A percentile compares a stretch with the other conserved stretches of the same genome.
These are phyloP conservation scores for Andinoacara biseriatus DNA, from an alignment of 2,113 vertebrate species.

Conservation along the genomic window DNA sequence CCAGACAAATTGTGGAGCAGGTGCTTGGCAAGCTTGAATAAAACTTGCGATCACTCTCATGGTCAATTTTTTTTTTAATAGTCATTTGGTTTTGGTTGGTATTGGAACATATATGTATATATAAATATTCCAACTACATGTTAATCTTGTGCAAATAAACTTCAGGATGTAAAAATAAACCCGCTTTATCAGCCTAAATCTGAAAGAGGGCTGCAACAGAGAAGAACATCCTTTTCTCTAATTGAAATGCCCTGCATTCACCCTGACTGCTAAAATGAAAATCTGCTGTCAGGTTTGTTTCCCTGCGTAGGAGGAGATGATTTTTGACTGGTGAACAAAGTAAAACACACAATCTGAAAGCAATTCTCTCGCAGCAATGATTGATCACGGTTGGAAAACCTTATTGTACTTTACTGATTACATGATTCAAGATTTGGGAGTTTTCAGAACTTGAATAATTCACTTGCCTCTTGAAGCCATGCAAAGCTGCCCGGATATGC, in stretches of 20 bases:
- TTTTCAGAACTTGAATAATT: neutral
- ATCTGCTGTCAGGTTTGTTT: slow-evolving; percentile 10
- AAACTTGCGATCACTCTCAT: neutral
- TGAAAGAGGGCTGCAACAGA: neutral
- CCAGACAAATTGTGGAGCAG: slow-evolving; percentile 1
- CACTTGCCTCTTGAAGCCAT: neutral
- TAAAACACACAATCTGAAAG: neutral
- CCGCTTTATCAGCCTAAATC: slow-evolving; percentile 12
- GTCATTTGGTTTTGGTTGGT: neutral
- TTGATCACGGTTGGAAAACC: neutral
- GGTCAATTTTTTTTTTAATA: neutral
- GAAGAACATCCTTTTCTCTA: slow-evolving; percentile 1
- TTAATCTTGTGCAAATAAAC: slow-evolving; percentile 34
- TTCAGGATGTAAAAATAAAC: slow-evolving; percentile 20
- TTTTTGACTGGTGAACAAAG: slow-evolving; percentile 2
- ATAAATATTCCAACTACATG: no score
- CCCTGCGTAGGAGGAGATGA: neutral
- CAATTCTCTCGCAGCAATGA: neutral
- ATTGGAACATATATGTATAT: neutral
- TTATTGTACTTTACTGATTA: neutral
- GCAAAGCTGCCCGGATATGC: neutral
- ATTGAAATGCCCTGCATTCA: slow-evolving; percentile 22
- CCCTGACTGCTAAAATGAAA: slow-evolving; percentile 3
- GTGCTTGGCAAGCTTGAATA: neutral
- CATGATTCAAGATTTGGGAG: neutral